phyloP scores from a whole-genome alignment of 2,113 vertebrate species.

The Pterocles burchelli region DNA sequence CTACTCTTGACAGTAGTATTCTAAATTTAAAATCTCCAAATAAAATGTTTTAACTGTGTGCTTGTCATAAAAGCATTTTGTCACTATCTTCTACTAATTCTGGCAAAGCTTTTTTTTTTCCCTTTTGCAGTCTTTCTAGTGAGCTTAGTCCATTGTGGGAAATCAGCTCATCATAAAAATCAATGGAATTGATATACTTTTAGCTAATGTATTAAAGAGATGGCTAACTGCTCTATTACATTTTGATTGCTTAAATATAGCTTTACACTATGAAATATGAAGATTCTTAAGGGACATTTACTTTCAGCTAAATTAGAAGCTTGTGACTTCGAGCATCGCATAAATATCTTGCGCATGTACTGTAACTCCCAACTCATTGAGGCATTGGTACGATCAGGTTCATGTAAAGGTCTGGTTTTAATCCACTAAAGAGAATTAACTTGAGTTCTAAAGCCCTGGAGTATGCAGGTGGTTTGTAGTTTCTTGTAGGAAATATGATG shows the following conservation, averaged over 20 bases:
- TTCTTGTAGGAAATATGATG: not conserved
- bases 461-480: not conserved
- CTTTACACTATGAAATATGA: slow-evolving; percentile 19
- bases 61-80: slow-evolving; percentile 34
- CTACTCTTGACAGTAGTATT: not conserved
- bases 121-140: not conserved
- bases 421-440: not conserved
- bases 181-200: slow-evolving; percentile 59
- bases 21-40: slow-evolving; percentile 30
- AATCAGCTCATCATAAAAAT: slow-evolving; percentile 51
- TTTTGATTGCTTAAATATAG: slow-evolving; percentile 40
- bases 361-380: not conserved
- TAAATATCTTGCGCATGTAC: not conserved
- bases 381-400: not conserved
- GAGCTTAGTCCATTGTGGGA: slow-evolving; percentile 51
- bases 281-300: slow-evolving; percentile 6
- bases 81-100: not conserved
- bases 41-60: slow-evolving; percentile 26
- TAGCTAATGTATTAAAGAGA: slow-evolving; percentile 63
- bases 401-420: not conserved
- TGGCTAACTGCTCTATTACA: slow-evolving; percentile 54
- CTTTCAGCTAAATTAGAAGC: not conserved
- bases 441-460: not conserved
- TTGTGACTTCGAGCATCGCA: not conserved
- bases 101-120: slow-evolving; percentile 10